phyloP scores from a whole-genome alignment of 1,140 invertebrate species.

The Laodelphax striatellus region DNA sequence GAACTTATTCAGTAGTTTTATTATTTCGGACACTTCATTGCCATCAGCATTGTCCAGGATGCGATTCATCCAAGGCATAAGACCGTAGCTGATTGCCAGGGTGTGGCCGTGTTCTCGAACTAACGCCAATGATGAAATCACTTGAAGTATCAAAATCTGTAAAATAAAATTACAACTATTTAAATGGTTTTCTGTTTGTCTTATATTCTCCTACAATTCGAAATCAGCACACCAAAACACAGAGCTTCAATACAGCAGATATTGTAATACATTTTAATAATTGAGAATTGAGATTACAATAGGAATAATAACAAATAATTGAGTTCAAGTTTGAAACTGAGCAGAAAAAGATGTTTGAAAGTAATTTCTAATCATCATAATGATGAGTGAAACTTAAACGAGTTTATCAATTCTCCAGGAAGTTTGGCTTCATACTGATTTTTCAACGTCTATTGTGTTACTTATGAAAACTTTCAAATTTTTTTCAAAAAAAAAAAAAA shows the following conservation, averaged over 20 bases:
- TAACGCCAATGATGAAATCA: conserved; percentile 42
- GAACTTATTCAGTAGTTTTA: not conserved
- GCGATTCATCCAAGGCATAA: conserved; percentile 43
- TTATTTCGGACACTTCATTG: not conserved
- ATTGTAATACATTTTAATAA: not conserved
- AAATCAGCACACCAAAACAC: too few species aligned
- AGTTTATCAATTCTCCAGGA: too few species aligned
- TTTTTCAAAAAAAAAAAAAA: too few species aligned
- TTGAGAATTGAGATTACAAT: not conserved
- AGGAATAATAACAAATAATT: not conserved
- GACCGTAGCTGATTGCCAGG: conserved; percentile 44
- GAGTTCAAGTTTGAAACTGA: too few species aligned
- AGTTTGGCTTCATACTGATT: too few species aligned
- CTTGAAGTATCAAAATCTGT: conserved; percentile 43
- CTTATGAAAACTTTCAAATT: too few species aligned
- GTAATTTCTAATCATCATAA: too few species aligned
- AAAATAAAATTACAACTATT: conserved; percentile 19
- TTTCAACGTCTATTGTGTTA: too few species aligned
- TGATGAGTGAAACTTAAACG: too few species aligned
- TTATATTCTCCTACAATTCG: too few species aligned
- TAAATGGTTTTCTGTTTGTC: not conserved
- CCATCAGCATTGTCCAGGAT: not conserved
- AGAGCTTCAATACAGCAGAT: not conserved
- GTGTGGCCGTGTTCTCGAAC: conserved; percentile 45
- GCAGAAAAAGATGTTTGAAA: too few species aligned